Conservation (phyloP, 2,888 invertebrate species). For the Ormyrus nitidulus region DNA sequence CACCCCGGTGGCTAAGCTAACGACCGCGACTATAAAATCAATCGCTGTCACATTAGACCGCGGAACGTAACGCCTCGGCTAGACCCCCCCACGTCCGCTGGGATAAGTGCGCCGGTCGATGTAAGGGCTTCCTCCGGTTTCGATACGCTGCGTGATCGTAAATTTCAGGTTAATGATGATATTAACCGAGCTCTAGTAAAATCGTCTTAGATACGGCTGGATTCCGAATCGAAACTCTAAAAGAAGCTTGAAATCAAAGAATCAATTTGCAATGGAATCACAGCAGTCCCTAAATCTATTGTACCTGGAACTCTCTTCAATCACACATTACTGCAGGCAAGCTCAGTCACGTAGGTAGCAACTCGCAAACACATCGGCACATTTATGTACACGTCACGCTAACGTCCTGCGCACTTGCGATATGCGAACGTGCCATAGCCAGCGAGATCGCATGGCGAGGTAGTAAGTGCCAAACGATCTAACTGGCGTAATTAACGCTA, state of each 20-base stretch:
- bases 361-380: not conserved
- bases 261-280: no score
- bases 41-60: slow-evolving; percentile 45
- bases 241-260: no score
- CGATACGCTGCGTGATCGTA: no score
- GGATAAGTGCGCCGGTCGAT: no score
- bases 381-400: not conserved
- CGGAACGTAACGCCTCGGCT: slow-evolving; percentile 25
- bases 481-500: slow-evolving; percentile 61
- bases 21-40: slow-evolving; percentile 45
- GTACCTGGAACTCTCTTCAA: no score
- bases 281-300: no score
- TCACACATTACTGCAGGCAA: no score
- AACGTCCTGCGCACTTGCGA: not conserved
- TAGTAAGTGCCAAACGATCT: slow-evolving; percentile 59
- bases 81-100: not conserved
- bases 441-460: slow-evolving; percentile 24
- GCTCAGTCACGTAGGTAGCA: not conserved
- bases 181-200: no score
- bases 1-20: slow-evolving; percentile 22
- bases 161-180: no score
- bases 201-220: no score
- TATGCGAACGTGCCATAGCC: not conserved
- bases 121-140: no score
- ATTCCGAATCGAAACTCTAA: no score